These are phyloP conservation scores for Dendronephthya gigantea DNA, from an alignment of 64 coral and sea anemone genomes.

Conservation along the genomic window DNA sequence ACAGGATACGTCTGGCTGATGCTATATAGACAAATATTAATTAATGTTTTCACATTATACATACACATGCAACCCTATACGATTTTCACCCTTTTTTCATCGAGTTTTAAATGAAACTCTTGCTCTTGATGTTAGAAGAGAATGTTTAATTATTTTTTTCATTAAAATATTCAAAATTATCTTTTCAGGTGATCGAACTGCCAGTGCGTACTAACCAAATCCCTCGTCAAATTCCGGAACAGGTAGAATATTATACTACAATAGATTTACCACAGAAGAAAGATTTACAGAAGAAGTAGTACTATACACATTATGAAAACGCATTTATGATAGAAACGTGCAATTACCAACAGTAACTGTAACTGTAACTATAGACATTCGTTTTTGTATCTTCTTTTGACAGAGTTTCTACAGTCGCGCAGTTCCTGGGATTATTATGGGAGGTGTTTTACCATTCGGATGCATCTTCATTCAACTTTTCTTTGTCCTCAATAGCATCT, in stretches of 20 bases:
- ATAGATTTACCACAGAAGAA: neutral
- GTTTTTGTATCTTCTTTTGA: neutral
- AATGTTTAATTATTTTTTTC: neutral
- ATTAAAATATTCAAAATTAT: neutral
- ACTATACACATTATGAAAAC: too few relatives aligned
- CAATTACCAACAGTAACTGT: neutral
- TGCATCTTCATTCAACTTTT: conserved; percentile 98
- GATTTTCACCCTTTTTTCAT: too few relatives aligned
- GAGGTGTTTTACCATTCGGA: conserved; percentile 82
- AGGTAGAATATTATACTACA: conserved; percentile 32
- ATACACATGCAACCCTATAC: too few relatives aligned
- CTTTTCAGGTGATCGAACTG: conserved; percentile 77
- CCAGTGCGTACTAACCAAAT: conserved; percentile 97
- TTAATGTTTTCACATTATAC: neutral
- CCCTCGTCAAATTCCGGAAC: conserved; percentile 88
- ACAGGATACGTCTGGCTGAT: neutral
- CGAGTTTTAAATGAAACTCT: too few relatives aligned
- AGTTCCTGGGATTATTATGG: conserved; percentile 73
- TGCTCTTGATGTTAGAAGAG: too few relatives aligned
- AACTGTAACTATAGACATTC: neutral
- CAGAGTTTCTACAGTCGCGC: conserved; percentile 89
- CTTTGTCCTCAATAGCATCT: conserved; percentile 93
- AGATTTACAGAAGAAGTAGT: too few relatives aligned
- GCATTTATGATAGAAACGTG: too few relatives aligned
- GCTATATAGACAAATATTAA: neutral